Conservation (phyloP, 2,113 vertebrate genomes). For the Syngnathus scovelli region DNA sequence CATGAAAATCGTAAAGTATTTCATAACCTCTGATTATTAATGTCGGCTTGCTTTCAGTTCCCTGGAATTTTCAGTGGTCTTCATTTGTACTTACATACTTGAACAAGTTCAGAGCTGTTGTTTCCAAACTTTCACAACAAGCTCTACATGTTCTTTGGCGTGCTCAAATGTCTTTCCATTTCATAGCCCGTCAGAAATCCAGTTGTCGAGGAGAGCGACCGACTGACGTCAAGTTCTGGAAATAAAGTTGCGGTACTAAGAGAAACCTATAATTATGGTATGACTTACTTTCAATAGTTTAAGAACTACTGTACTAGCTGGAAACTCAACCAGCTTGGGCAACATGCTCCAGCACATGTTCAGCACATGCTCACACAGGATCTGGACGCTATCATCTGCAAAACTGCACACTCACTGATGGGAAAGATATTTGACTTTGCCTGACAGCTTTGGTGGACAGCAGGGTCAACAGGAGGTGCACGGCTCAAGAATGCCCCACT, state of each 20-base stretch:
- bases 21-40: neutral
- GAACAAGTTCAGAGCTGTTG: neutral
- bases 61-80: neutral
- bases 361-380: neutral
- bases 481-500: constrained; percentile 20
- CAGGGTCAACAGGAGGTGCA: constrained; percentile 17
- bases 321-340: constrained; percentile 21
- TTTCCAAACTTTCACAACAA: neutral
- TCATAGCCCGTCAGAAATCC: constrained; percentile 13
- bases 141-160: neutral
- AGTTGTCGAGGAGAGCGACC: constrained; percentile 22
- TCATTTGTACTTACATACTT: neutral
- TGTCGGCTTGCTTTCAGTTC: neutral
- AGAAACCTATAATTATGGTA: constrained; percentile 39
- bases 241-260: constrained; percentile 45
- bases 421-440: constrained; percentile 10
- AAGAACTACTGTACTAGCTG: constrained; percentile 25
- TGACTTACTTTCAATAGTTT: constrained; percentile 36
- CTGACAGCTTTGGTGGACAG: constrained; percentile 20
- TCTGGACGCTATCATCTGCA: neutral
- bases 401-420: constrained; percentile 23
- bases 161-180: neutral
- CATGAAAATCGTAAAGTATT: neutral
- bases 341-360: constrained; percentile 20
- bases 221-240: constrained; percentile 49